phyloP scores from a whole-genome alignment of 2,113 vertebrate genomes.

The Arothron firmamentum region DNA sequence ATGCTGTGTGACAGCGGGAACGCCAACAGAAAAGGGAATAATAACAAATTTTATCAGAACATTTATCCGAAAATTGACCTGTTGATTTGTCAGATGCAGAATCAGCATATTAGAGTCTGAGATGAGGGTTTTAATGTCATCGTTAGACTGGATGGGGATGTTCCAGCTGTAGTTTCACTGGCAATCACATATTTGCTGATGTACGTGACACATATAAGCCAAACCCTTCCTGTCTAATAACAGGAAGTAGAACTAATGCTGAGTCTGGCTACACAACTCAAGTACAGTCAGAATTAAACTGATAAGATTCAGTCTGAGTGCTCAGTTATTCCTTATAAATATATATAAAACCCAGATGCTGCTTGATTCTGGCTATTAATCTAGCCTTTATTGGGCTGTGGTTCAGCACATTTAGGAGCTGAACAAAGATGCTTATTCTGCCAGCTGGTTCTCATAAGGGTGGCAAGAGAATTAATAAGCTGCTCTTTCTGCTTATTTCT shows the following conservation, averaged over 20 bases:
- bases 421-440: background rate
- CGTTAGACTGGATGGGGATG: background rate
- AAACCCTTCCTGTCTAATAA: background rate
- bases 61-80: too few relatives aligned
- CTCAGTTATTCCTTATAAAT: background rate
- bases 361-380: slow-evolving; percentile 26
- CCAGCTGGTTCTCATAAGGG: too few relatives aligned
- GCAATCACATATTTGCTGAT: background rate
- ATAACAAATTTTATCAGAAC: too few relatives aligned
- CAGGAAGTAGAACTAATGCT: slow-evolving; percentile 16
- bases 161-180: background rate
- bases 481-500: slow-evolving; percentile 6
- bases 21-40: too few relatives aligned
- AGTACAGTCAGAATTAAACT: background rate
- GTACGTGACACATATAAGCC: too few relatives aligned
- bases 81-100: too few relatives aligned
- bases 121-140: background rate
- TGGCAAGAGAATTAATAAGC: too few relatives aligned
- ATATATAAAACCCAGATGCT: background rate
- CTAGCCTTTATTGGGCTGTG: background rate
- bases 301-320: slow-evolving; percentile 12
- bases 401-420: too few relatives aligned
- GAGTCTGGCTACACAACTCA: slow-evolving; percentile 2
- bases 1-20: too few relatives aligned
- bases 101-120: background rate